Evolutionary conservation across 2,888 invertebrate genomes (phyloP), one percentile per base, ranked within the genome.

Genomic region (Athetis lepigone): DNA sequence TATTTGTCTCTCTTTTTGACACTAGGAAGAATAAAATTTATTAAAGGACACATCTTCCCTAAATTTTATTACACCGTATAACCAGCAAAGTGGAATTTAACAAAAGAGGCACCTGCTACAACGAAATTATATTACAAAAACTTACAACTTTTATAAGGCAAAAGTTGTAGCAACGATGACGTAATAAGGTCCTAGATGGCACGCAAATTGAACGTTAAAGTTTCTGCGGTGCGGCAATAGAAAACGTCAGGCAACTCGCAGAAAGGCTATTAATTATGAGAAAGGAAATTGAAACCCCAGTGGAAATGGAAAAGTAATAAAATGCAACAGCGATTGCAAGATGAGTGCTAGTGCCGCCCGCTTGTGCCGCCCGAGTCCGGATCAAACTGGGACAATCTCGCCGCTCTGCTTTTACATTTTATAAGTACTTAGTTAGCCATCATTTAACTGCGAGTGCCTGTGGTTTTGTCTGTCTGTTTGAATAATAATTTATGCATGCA

Each of bases 281-380:
- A 91, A 90, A 91, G 94, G 94, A 94, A 93, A 95, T 94, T 92
- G 94, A 94, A 94, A 93, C 91, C 94, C 90, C 93, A 91, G 88
- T 90, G 95, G 94, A 94, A 94, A 95, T 95, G 91, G 92, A 93
- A 94, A 93, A 94, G 94, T 94, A 95, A 94, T 94, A 94, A 94
- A 94, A 95, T 94, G 93, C 93, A 92, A 93, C 92, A 93, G 90
- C 90, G 90, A 92, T 92, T 92, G 91, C 90, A 87, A 89, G 93
- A 93, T 90, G 92, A 93, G 91, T 90, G 85, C 85, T 75, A 82
- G 75, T 73, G 74, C 71, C 75, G 74, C 66, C 69, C 56, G 75
- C 61, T 75, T 60, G 75, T 75, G 73, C 80, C 83, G 62, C 64
- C 23, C 65, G 43, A 56, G 57, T 66, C 70, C 70, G 67, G 77